Evolutionary conservation across 2,113 vertebrate species (phyloP), one percentile per base, ranked within the genome.

Genomic region (Verasper variegatus): DNA sequence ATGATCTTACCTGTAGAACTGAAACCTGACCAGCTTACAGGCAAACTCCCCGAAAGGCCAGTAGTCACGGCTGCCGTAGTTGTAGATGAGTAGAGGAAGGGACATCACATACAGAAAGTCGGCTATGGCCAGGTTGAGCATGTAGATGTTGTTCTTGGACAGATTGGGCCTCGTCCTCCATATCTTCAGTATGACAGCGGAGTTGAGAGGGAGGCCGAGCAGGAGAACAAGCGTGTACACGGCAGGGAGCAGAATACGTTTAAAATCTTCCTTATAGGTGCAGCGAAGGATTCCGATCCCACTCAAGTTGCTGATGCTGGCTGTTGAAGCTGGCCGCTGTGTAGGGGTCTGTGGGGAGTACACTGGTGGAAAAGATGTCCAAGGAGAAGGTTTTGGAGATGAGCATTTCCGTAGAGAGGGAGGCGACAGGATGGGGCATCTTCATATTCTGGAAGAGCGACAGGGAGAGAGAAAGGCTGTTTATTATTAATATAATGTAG

Each of bases 91-190:
- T 52, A 99, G 91, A 0, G 97, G 98, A 74, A 99, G 95, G 2
- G 97, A 99, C 86, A 96, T 97, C 87, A 97, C 96, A 0, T 99
- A 99, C 10, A 99, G 93, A 11, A 99, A 91, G 91, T 99, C 98
- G 0, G 97, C 97, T 20, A 80, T 58, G 14, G 98, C 97, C 90
- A 99, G 81, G 92, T 99, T 99, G 69, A 99, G 86, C 91, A 96
- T 99, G 83, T 98, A 99, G 91, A 99, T 95, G 15, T 91, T 95
- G 12, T 69, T 95, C 51, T 95, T 95, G 31, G 95, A 97, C 63
- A 99, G 90, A 0, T 88, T 84, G 61, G 94, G 93, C 9, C 93
- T 91, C 0, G 92, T 94, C 18, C 78, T 78, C 94, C 95, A 96
- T 67, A 99, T 96, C 88, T 96, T 97, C 73, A 94, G 86, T 0